These are phyloP conservation scores for Perdita meconis DNA, from an alignment of 2,888 invertebrate species.

Conservation along the genomic window DNA sequence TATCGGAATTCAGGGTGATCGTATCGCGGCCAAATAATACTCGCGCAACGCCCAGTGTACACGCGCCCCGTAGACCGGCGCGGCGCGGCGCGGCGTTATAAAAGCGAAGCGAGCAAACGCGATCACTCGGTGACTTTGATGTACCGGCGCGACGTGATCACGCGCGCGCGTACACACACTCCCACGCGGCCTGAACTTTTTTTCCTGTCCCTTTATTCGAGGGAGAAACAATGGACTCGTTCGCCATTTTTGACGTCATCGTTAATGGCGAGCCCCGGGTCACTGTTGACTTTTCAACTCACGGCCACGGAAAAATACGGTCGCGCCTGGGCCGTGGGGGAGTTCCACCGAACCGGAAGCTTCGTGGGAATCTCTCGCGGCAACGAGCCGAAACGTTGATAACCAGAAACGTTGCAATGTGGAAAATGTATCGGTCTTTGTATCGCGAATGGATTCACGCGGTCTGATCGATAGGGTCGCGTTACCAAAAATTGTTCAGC, in stretches of 20 bases:
- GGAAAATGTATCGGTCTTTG: neutral
- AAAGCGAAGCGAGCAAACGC: slow-evolving; percentile 7
- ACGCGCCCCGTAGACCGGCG: neutral
- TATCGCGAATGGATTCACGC: neutral
- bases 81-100: neutral
- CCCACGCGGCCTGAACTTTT: too few species aligned
- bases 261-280: neutral
- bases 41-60: too few species aligned
- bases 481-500: too few species aligned
- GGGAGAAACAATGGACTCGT: neutral
- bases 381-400: slow-evolving; percentile 19
- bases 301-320: slow-evolving; percentile 1
- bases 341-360: slow-evolving; percentile 20
- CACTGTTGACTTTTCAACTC: neutral
- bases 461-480: neutral
- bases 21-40: slow-evolving; percentile 37
- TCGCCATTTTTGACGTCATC: slow-evolving; percentile 7
- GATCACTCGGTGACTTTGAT: neutral
- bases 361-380: neutral
- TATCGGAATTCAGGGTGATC: slow-evolving; percentile 49
- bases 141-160: neutral
- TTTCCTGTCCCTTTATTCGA: neutral
- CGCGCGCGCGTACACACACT: neutral
- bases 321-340: neutral
- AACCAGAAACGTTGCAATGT: slow-evolving; percentile 20